These are phyloP conservation scores for Vanessa cardui DNA, from an alignment of 2,888 invertebrate genomes.

Conservation along the genomic window DNA sequence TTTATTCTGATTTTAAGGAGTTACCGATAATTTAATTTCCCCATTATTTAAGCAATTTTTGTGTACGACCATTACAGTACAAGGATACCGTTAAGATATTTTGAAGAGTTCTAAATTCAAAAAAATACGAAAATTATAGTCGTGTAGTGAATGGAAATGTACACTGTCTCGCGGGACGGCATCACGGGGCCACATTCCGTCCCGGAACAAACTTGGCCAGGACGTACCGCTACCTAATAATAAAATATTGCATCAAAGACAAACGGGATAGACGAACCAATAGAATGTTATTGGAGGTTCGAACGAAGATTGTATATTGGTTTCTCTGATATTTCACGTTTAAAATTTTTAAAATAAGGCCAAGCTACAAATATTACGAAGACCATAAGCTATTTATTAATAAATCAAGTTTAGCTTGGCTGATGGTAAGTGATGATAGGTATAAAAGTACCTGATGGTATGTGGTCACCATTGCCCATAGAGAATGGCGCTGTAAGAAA, in stretches of 20 bases:
- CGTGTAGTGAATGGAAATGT: constrained; percentile 22
- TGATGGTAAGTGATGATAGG: too few relatives aligned
- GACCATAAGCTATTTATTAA: too few relatives aligned
- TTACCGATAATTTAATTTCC: too few relatives aligned
- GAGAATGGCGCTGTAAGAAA: too few relatives aligned
- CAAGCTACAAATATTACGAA: neutral
- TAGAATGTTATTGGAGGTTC: constrained; percentile 30
- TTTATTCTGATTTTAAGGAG: too few relatives aligned
- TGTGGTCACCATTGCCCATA: too few relatives aligned
- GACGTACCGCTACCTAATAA: constrained; percentile 33
- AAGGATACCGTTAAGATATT: too few relatives aligned
- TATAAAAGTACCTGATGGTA: too few relatives aligned
- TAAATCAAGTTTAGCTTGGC: too few relatives aligned
- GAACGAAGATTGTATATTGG: constrained; percentile 12
- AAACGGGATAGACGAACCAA: constrained; percentile 24
- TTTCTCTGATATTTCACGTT: constrained; percentile 5
- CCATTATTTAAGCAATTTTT: too few relatives aligned
- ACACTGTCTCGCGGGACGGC: constrained; percentile 27
- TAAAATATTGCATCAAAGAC: constrained; percentile 37
- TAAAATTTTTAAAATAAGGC: constrained; percentile 15
- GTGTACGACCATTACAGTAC: too few relatives aligned
- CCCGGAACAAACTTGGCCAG: constrained; percentile 33
- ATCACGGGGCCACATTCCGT: constrained; percentile 33
- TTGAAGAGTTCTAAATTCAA: too few relatives aligned
- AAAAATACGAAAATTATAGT: neutral